phyloP scores from a whole-genome alignment of 2,797 vertebrate genomes.

The Galaxias olidus region DNA sequence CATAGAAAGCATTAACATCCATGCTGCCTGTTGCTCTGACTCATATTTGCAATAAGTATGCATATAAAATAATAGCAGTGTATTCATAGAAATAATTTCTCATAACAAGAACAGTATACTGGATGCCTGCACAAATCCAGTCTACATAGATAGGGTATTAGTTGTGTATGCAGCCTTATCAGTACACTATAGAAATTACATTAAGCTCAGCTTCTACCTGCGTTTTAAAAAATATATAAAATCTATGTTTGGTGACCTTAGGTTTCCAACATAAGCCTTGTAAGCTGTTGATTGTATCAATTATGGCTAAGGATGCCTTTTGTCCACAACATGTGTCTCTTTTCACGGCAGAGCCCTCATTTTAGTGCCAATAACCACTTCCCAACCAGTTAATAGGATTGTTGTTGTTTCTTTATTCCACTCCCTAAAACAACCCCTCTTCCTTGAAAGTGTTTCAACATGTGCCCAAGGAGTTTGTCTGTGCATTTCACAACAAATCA shows the following conservation, averaged over 20 bases:
- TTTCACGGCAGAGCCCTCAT: slow-evolving; percentile 53
- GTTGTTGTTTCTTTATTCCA: slow-evolving; percentile 56
- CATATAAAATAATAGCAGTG: slow-evolving; percentile 7
- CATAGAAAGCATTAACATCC: slow-evolving; percentile 69
- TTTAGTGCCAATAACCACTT: slow-evolving; percentile 46
- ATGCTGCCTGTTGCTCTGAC: slow-evolving; percentile 50
- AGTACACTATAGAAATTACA: too few species aligned
- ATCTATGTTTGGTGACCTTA: neutral
- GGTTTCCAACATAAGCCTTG: slow-evolving; percentile 56
- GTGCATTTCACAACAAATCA: slow-evolving; percentile 68
- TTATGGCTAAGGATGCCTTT: slow-evolving; percentile 62
- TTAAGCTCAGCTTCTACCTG: too few species aligned
- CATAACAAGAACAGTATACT: too few species aligned
- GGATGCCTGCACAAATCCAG: too few species aligned
- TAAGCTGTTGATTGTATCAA: slow-evolving; percentile 56
- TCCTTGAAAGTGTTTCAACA: slow-evolving; percentile 69
- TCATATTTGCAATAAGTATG: slow-evolving; percentile 29
- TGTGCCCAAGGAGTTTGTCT: slow-evolving; percentile 69
- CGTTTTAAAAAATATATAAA: too few species aligned
- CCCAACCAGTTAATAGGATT: slow-evolving; percentile 77
- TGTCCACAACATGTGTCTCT: slow-evolving; percentile 64
- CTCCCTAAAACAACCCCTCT: slow-evolving; percentile 67
- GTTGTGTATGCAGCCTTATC: too few species aligned
- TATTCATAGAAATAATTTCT: too few species aligned
- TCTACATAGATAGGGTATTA: too few species aligned